phyloP scores from a whole-genome alignment of 1,140 invertebrate species.

The Bathynomus jamesi region DNA sequence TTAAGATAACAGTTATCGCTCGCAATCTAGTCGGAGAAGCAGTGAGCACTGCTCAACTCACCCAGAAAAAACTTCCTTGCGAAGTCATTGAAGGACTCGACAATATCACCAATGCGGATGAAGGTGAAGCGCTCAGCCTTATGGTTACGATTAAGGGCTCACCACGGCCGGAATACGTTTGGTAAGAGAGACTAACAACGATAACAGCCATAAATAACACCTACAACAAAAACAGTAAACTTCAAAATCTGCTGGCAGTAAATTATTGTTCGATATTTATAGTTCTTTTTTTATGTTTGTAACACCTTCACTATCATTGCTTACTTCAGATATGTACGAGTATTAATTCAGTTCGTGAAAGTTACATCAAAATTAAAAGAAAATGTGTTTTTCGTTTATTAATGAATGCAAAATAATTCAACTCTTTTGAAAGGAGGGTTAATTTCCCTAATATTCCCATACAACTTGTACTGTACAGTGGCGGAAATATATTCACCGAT shows the following conservation, averaged over 20 bases:
- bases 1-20: slow-evolving; percentile 18
- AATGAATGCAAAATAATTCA: too few species aligned
- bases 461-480: too few species aligned
- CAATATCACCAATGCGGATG: slow-evolving; percentile 24
- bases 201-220: background rate
- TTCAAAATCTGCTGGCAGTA: background rate
- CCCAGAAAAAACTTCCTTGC: slow-evolving; percentile 27
- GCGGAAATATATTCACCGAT: too few species aligned
- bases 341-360: too few species aligned
- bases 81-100: slow-evolving; percentile 24
- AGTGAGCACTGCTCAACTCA: slow-evolving; percentile 8
- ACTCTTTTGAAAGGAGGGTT: too few species aligned
- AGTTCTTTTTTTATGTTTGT: too few species aligned
- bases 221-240: background rate
- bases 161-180: slow-evolving; percentile 19
- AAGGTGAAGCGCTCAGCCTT: slow-evolving; percentile 28
- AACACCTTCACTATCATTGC: too few species aligned
- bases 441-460: too few species aligned
- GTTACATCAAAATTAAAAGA: too few species aligned
- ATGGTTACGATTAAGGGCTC: slow-evolving; percentile 23
- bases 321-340: too few species aligned
- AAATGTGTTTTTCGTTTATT: too few species aligned
- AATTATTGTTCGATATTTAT: background rate
- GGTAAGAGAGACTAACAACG: slow-evolving; percentile 15
- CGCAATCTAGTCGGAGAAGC: slow-evolving; percentile 25